Evolutionary conservation across 2,888 invertebrate genomes (phyloP).

Genomic region (Trissolcus brochymenae): DNA sequence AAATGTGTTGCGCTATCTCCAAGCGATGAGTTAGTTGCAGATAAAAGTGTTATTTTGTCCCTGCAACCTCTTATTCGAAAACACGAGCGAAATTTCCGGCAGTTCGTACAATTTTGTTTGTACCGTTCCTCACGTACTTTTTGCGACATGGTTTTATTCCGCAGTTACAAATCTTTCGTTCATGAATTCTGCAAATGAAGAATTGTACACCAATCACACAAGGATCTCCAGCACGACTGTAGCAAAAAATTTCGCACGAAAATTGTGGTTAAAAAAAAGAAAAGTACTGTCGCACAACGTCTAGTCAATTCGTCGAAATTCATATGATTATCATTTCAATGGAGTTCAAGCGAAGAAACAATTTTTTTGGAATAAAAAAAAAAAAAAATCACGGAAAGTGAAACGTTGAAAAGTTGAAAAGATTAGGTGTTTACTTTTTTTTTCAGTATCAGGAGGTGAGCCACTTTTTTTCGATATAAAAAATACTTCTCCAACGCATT

Average conservation of each 20-base stretch:
- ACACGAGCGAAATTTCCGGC: constrained; percentile 10
- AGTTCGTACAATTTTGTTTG: constrained; percentile 7
- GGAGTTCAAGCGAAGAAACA: too few species aligned
- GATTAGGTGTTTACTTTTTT: background rate
- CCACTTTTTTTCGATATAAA: background rate
- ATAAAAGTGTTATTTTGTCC: constrained; percentile 6
- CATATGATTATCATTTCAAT: too few species aligned
- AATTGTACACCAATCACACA: constrained; percentile 22
- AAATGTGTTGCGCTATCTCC: constrained; percentile 9
- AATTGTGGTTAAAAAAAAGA: background rate
- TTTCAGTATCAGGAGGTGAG: background rate
- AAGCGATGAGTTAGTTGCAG: constrained; percentile 10
- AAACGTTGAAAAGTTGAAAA: too few species aligned
- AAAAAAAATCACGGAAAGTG: too few species aligned
- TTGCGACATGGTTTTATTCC: constrained; percentile 4
- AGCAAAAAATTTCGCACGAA: background rate
- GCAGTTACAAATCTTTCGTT: background rate
- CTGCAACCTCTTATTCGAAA: background rate
- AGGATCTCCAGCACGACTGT: background rate
- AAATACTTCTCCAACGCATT: background rate
- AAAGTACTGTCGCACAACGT: constrained; percentile 1
- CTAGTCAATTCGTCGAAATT: background rate
- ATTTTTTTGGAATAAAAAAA: background rate
- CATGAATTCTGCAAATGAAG: constrained; percentile 9
- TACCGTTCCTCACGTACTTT: constrained; percentile 35